Evolutionary conservation across 2,797 vertebrate genomes (phyloP).

Genomic region (Pipistrellus nathusii): DNA sequence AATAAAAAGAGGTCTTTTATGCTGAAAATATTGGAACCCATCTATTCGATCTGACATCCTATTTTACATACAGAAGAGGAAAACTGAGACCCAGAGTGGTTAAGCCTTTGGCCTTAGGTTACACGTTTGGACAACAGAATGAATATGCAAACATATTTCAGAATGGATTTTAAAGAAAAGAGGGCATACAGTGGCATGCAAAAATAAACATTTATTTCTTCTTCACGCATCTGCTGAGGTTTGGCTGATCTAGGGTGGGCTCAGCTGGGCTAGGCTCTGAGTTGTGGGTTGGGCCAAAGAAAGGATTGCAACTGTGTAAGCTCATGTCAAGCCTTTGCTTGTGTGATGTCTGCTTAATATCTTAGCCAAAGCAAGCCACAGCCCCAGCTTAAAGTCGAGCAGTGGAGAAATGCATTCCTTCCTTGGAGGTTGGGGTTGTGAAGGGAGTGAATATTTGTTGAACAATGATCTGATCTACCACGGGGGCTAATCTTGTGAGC

Average conservation of each 20-base stretch:
- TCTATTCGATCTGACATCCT: neutral
- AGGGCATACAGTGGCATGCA: rapidly evolving
- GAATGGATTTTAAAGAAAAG: neutral
- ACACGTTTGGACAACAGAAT: neutral
- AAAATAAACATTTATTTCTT: neutral
- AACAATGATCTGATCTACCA: neutral
- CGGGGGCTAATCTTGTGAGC: no score
- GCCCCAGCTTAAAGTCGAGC: neutral
- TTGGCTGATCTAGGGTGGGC: neutral
- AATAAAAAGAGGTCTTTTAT: neutral
- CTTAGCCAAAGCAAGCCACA: neutral
- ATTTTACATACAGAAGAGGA: neutral
- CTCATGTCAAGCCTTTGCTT: neutral
- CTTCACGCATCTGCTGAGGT: neutral
- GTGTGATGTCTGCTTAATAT: neutral
- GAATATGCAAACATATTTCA: neutral
- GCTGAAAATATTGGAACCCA: neutral
- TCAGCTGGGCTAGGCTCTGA: neutral
- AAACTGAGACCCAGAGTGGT: neutral
- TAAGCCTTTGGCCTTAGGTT: neutral
- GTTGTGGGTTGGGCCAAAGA: neutral
- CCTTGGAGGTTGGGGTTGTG: neutral
- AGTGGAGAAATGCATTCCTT: neutral
- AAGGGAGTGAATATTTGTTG: neutral
- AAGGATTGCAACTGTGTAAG: neutral